phyloP scores from a whole-genome alignment of 2,113 vertebrate species.

The Sinocyclocheilus anophthalmus region DNA sequence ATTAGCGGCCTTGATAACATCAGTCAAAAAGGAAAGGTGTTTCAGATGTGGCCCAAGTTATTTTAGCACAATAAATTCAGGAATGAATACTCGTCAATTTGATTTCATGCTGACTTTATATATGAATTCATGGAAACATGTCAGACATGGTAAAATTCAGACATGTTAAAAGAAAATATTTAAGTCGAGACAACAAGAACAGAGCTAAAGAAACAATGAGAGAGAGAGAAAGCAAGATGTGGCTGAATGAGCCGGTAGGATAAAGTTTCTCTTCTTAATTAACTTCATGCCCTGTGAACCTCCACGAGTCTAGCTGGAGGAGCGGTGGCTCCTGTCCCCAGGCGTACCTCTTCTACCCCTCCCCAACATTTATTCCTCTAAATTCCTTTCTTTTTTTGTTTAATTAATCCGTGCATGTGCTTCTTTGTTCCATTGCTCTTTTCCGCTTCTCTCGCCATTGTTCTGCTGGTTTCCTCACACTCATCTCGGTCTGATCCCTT shows the following conservation, averaged over 20 bases:
- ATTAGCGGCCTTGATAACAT: background rate
- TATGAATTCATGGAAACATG: background rate
- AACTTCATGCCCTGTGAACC: conserved; percentile 25
- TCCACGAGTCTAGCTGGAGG: background rate
- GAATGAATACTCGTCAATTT: background rate
- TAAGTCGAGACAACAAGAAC: too few species aligned
- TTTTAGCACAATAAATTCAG: background rate
- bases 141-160: background rate
- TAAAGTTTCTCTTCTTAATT: conserved; percentile 38
- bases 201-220: too few species aligned
- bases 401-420: conserved; percentile 18
- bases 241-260: background rate
- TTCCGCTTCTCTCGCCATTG: conserved; percentile 3
- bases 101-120: background rate
- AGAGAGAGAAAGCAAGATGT: background rate
- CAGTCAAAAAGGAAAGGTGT: background rate
- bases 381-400: conserved; percentile 23
- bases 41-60: background rate
- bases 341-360: background rate
- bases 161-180: background rate
- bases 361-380: background rate
- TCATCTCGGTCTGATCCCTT: background rate
- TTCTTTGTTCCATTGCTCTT: conserved; percentile 4
- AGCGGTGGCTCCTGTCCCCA: background rate
- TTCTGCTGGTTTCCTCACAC: background rate